Evolutionary conservation across 2,888 invertebrate species (phyloP).

Genomic region (Limenitis camilla): DNA sequence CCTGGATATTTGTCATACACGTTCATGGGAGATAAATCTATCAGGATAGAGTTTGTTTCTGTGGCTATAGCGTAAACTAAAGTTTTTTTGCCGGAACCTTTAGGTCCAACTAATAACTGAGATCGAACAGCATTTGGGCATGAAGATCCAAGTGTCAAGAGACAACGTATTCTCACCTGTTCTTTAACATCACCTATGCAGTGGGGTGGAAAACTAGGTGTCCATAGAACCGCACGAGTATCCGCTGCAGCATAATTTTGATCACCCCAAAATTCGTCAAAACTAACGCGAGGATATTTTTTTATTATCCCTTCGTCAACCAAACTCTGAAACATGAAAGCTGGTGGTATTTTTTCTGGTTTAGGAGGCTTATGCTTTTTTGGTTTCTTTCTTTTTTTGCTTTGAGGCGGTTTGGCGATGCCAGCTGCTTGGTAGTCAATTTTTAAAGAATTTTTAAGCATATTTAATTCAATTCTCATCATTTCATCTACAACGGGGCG

Average conservation of each 20-base stretch:
- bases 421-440: slow-evolving; percentile 42
- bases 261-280: slow-evolving; percentile 82
- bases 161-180: slow-evolving; percentile 75
- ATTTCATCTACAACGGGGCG: slow-evolving; percentile 80
- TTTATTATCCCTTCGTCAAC: slow-evolving; percentile 80
- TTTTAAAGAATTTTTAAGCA: slow-evolving; percentile 71
- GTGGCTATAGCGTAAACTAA: slow-evolving; percentile 83
- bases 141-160: slow-evolving; percentile 72
- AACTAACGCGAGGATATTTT: slow-evolving; percentile 71
- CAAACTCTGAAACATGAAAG: slow-evolving; percentile 82
- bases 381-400: slow-evolving; percentile 55
- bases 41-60: slow-evolving; percentile 82
- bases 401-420: slow-evolving; percentile 35
- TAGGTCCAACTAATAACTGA: slow-evolving; percentile 81
- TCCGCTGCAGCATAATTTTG: slow-evolving; percentile 76
- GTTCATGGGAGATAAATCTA: slow-evolving; percentile 82
- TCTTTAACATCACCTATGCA: slow-evolving; percentile 76
- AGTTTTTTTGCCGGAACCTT: slow-evolving; percentile 80
- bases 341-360: slow-evolving; percentile 75
- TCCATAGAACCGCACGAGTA: slow-evolving; percentile 54
- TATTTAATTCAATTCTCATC: slow-evolving; percentile 74
- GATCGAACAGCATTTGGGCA: slow-evolving; percentile 66
- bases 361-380: slow-evolving; percentile 71
- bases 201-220: slow-evolving; percentile 64
- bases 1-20: slow-evolving; percentile 81